Evolutionary conservation across 2,113 vertebrate species (phyloP).

Genomic region (Nycticorax nycticorax): DNA sequence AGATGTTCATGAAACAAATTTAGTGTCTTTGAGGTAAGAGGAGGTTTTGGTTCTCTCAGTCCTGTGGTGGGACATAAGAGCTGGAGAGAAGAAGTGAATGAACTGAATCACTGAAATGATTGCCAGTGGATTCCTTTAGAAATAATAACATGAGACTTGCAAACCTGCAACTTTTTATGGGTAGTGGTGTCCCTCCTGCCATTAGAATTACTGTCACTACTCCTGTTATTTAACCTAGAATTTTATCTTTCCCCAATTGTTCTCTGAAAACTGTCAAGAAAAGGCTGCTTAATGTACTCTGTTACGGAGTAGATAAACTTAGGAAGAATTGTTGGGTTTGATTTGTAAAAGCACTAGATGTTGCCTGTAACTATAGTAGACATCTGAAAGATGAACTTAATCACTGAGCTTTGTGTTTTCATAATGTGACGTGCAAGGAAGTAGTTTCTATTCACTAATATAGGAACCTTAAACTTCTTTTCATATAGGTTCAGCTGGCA

Average conservation of each 20-base stretch:
- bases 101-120: background rate
- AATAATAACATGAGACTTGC: background rate
- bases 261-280: background rate
- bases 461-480: slow-evolving; percentile 8
- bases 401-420: background rate
- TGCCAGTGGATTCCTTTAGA: background rate
- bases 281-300: background rate
- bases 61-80: background rate
- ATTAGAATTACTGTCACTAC: background rate
- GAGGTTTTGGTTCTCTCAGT: background rate
- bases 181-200: background rate
- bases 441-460: background rate
- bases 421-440: background rate
- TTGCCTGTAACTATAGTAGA: background rate
- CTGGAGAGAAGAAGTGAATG: background rate
- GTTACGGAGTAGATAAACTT: background rate
- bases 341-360: background rate
- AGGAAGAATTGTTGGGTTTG: background rate
- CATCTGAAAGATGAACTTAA: background rate
- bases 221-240: background rate
- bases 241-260: background rate
- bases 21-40: background rate
- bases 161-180: background rate
- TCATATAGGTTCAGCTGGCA: slow-evolving; percentile 84
- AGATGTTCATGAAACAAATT: background rate